Conservation (phyloP, 2,797 vertebrate species). For the Lophius americanus region DNA sequence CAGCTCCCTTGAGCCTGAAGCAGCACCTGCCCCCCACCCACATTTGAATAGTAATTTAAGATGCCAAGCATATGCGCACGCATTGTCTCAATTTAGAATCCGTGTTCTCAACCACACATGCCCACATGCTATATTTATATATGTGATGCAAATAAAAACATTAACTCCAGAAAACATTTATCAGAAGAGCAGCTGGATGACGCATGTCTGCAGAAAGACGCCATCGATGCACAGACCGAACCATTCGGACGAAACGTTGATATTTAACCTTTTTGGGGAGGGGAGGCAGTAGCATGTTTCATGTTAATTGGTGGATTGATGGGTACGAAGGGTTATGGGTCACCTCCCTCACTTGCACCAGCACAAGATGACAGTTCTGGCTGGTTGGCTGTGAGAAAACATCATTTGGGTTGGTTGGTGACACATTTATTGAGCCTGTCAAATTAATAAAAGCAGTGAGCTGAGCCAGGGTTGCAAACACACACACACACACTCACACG, state of each 20-base stretch:
- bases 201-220: slow-evolving; percentile 18
- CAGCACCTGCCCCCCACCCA: slow-evolving; percentile 78
- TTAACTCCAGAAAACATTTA: slow-evolving; percentile 30
- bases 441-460: slow-evolving; percentile 79
- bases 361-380: slow-evolving; percentile 68
- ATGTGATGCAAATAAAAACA: slow-evolving; percentile 44
- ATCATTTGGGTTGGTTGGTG: slow-evolving; percentile 68
- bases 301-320: slow-evolving; percentile 54
- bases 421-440: slow-evolving; percentile 81
- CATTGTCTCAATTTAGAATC: slow-evolving; percentile 56
- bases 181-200: slow-evolving; percentile 25
- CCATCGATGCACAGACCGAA: slow-evolving; percentile 8
- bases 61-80: slow-evolving; percentile 72
- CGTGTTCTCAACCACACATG: slow-evolving; percentile 42
- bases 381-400: slow-evolving; percentile 78
- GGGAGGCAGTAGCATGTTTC: slow-evolving; percentile 26
- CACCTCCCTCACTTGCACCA: slow-evolving; percentile 65
- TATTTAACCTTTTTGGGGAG: not conserved
- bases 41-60: slow-evolving; percentile 62
- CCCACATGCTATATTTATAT: slow-evolving; percentile 47
- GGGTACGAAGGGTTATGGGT: slow-evolving; percentile 64
- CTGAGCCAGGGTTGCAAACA: slow-evolving; percentile 45
- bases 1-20: slow-evolving; percentile 57
- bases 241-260: not conserved
- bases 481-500: slow-evolving; percentile 25